Percentiles rank a stretch among this genome's conserved stretches.
phyloP scores from a whole-genome alignment of 1,140 invertebrate genomes.

The Armadillidium nasatum region DNA sequence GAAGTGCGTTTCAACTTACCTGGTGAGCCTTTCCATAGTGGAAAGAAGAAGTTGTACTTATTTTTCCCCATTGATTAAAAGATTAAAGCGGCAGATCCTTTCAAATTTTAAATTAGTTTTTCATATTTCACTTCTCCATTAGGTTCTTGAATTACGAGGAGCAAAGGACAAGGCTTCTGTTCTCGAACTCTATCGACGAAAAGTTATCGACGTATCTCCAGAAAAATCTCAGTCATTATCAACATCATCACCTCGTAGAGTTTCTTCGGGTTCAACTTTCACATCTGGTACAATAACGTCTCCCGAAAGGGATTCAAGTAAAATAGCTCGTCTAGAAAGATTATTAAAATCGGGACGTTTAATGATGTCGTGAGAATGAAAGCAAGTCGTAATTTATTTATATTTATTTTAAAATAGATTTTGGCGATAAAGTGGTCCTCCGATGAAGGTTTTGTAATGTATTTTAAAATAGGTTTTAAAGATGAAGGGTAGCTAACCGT shows the following conservation, averaged over 20 bases:
- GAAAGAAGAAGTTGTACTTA: too few relatives aligned
- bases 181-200: conserved; percentile 39
- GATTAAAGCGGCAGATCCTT: too few relatives aligned
- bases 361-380: conserved; percentile 18
- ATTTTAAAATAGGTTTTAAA: too few relatives aligned
- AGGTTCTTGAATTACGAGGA: conserved; percentile 41
- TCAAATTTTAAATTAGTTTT: too few relatives aligned
- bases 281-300: conserved; percentile 11
- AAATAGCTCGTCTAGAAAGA: conserved; percentile 39
- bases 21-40: too few relatives aligned
- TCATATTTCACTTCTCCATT: neutral
- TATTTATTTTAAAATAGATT: neutral
- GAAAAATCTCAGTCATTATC: conserved; percentile 20
- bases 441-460: too few relatives aligned
- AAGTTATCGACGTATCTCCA: conserved; percentile 18
- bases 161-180: conserved; percentile 37
- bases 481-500: too few relatives aligned
- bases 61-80: too few relatives aligned
- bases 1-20: too few relatives aligned
- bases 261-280: neutral
- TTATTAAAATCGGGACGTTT: conserved; percentile 41
- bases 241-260: neutral
- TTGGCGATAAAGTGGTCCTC: too few relatives aligned
- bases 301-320: conserved; percentile 40
- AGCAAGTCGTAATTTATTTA: neutral